phyloP scores from a whole-genome alignment of 2,797 vertebrate species.

The Toxotes lorentzi region DNA sequence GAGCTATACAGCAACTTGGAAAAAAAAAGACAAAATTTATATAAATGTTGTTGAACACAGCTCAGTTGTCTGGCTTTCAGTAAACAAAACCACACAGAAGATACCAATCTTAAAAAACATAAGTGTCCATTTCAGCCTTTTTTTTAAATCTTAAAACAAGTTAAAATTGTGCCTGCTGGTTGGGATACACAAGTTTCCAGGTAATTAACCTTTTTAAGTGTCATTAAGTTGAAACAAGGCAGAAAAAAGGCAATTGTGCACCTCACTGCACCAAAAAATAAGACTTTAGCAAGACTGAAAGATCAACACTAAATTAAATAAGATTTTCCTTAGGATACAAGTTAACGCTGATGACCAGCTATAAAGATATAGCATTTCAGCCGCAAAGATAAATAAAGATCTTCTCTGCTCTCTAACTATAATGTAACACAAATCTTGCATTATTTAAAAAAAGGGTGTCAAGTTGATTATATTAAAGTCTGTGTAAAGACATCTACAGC shows the following conservation, averaged over 20 bases:
- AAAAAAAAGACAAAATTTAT: constrained; percentile 1
- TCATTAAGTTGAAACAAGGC: neutral
- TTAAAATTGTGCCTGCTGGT: neutral
- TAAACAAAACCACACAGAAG: constrained; percentile 5
- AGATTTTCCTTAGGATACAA: neutral
- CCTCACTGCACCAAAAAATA: neutral
- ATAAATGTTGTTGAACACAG: constrained; percentile 27
- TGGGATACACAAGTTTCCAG: constrained; percentile 1
- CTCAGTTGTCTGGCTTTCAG: no score
- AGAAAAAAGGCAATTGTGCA: neutral
- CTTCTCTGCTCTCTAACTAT: neutral
- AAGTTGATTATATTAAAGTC: neutral
- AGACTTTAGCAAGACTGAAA: neutral
- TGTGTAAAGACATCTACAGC: neutral
- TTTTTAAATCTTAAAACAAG: constrained; percentile 3
- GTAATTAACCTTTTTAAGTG: neutral
- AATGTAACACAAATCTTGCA: neutral
- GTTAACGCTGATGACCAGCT: neutral
- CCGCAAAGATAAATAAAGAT: no score
- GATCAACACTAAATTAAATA: neutral
- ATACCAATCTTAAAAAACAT: neutral
- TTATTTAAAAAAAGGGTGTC: no score
- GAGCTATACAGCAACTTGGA: neutral
- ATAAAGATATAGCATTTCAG: neutral
- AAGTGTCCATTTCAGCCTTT: neutral